Evolutionary conservation across 2,113 vertebrate genomes (phyloP).

Genomic region (Cheirogaleus medius): DNA sequence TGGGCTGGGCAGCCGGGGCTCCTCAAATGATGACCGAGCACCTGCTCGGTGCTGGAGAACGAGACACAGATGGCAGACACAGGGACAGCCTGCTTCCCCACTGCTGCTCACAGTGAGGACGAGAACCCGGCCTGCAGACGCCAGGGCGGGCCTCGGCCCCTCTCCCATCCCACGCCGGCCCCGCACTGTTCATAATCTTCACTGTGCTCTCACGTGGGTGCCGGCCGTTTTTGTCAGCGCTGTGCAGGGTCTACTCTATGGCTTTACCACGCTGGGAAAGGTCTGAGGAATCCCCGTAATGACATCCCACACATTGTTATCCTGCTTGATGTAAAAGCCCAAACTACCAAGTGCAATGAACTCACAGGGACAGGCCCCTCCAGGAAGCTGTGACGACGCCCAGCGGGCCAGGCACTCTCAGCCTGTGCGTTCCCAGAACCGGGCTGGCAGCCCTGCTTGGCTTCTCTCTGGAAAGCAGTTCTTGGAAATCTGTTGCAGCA

Average conservation of each 20-base stretch:
- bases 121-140: too few species aligned
- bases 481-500: not conserved
- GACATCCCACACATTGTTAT: accelerated
- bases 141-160: not conserved
- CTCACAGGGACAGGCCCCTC: accelerated
- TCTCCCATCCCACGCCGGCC: not conserved
- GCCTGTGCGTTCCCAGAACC: not conserved
- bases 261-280: not conserved
- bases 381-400: accelerated
- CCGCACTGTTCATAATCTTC: not conserved
- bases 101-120: too few species aligned
- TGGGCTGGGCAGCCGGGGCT: not conserved
- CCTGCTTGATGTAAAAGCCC: not conserved
- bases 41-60: accelerated
- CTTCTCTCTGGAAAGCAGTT: not conserved
- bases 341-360: accelerated
- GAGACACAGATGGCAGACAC: not conserved
- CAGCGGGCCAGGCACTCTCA: not conserved
- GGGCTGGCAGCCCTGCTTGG: not conserved
- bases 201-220: not conserved
- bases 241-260: accelerated
- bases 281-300: accelerated
- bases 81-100: not conserved
- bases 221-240: too few species aligned
- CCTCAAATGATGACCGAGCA: not conserved